Base-by-base conservation (phyloP, 2,888 invertebrate species). In the Tetragonula carbonaria region DNA sequence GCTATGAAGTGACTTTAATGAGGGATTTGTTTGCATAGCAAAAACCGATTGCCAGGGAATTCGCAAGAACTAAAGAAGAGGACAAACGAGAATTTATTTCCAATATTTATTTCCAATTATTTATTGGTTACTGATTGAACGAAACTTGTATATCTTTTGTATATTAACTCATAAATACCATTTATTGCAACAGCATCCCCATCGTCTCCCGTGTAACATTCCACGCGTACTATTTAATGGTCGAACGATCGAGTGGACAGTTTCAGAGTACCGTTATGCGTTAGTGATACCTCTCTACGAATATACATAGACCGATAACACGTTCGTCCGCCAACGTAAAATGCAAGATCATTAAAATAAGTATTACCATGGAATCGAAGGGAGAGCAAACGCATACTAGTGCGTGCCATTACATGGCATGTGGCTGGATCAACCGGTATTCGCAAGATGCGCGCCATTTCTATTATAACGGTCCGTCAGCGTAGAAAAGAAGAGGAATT, bases 381-480 rank as follows among this genome's bases (percentile, higher is more conserved):
- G 67, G 63, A 33, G 72, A 16, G 77, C 55, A 28, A 75, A 23
- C 65, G 73, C 53, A 23, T 21, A 33, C 62, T 23, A 16, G 23
- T 67, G 75, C 74, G 74, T 76, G 33, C 62, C 21, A n/a, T 57
- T 21, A 8, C 53, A 18, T 11, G 62, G 82, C 76, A 67, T 78
- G 67, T 71, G 77, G 74, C 57, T 55, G 72, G 80, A 82, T 80
- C 73, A 68, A 74, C 76, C 78, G 80, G 79, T 78, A 82, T 71
- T 38, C 67, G 16, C 50, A 63, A 80, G 63, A 59, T 67, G 76
- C 78, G 53, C 80, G 75, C 80, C 75, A 74, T 79, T 81, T 72
- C 66, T 74, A 74, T 83, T 74, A 78, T 86, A 88, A 82, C 86
- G 88, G 86, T 78, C 57, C 72, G 13, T 14, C 38, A 67, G 71